Conservation (phyloP, 2,797 vertebrate species). For the Sparidentex hasta region DNA sequence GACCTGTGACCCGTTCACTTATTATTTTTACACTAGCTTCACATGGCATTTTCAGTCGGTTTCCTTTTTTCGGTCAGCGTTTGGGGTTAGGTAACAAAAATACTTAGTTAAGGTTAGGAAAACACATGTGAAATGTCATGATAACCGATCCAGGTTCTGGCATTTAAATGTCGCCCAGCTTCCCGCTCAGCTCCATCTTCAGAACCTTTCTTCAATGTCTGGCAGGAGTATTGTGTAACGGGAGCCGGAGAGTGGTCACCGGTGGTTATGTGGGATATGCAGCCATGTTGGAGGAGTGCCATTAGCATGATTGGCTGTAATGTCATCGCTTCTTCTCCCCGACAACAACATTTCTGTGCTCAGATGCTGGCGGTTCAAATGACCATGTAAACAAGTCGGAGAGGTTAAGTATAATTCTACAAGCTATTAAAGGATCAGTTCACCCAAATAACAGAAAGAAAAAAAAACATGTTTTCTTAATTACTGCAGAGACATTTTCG, state of each 20-base stretch:
- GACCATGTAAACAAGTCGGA: conserved; percentile 52
- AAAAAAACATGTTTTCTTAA: neutral
- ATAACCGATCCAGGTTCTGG: neutral
- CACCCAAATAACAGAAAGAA: neutral
- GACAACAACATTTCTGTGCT: conserved; percentile 49
- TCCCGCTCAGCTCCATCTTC: neutral
- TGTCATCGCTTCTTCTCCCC: conserved; percentile 47
- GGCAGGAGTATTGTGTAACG: conserved; percentile 23
- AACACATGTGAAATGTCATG: neutral
- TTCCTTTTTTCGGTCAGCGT: too few species aligned
- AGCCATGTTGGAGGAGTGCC: conserved; percentile 36
- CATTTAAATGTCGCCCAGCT: neutral
- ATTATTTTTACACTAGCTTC: too few species aligned
- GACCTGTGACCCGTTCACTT: too few species aligned
- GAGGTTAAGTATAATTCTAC: conserved; percentile 16
- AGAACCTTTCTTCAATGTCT: neutral
- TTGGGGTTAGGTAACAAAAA: neutral
- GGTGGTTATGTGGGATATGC: conserved; percentile 27
- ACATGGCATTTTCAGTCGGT: too few species aligned
- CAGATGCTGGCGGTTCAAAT: conserved; percentile 27
- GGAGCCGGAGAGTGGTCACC: conserved; percentile 6
- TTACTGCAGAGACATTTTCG: neutral
- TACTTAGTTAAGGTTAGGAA: neutral
- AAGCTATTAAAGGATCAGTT: conserved; percentile 4
- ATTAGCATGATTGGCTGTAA: conserved; percentile 43